Base-by-base conservation (phyloP, 2,797 vertebrate species). In the Acrocephalus scirpaceus region DNA sequence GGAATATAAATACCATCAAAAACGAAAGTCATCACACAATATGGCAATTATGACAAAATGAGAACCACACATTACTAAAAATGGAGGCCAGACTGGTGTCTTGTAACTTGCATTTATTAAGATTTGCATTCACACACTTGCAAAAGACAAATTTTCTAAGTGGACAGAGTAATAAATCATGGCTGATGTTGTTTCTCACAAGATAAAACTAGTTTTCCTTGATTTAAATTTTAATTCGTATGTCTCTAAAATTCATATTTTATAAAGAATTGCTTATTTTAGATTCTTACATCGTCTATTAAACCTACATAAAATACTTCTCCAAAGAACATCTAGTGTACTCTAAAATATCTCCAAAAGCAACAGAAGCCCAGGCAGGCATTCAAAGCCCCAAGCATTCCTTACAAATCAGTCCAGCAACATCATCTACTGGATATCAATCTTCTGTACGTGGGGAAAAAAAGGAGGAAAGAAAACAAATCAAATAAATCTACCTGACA, bases 381-480 rank as follows among this genome's bases (percentile, higher is more conserved):
- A 77, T 38, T 79, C 53, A 47, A 86, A 76, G 85, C 87, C 93
- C 71, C 79, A 58, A 75, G 95, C 85, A 71, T 32, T 77, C 75
- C 72, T 95, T 51, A 90, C 76, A 67, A 65, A 61, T 62, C 89
- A 88, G 81, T 69, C 61, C 77, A 92, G 90, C 54, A 94, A 67
- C 76, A 92, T 89, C 34, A 54, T 80, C 83, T 88, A 91, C 93
- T 66, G n/a, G 65, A 76, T 92, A 97, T 76, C 87, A 93, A 92
- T 79, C 94, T 92, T 82, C 74, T 72, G 44, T 57, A 92, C 77
- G 83, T 65, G 8, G 36, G 40, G 54, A 2, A 47, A 48, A 78
- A 21, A 51, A 29, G 30, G 9, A 18, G 13, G 21, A 26, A 30
- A 40, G 26, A 60, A 81, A 42, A 51, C 64, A 72, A 72, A 42